Evolutionary conservation across 2,888 invertebrate genomes (phyloP).

Genomic region (Ectobius pallidus): DNA sequence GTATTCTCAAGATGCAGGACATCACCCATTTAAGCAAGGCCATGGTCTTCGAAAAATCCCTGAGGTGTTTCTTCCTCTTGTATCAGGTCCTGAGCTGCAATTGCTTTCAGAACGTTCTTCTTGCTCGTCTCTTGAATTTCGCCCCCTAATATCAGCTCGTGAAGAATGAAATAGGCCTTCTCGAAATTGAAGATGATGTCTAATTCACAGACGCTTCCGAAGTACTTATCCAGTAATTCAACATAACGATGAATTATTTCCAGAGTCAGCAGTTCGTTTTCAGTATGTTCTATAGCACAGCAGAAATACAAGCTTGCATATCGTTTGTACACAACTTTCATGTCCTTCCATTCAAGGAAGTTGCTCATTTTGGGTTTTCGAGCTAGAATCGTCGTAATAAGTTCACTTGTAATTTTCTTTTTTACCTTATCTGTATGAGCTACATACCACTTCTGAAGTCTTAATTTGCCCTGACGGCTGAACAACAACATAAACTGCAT

Average conservation of each 20-base stretch:
- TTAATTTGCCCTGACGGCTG: slow-evolving; percentile 97
- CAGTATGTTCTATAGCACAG: slow-evolving; percentile 97
- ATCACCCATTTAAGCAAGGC: too few species aligned
- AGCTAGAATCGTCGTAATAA: slow-evolving; percentile 92
- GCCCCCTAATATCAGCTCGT: slow-evolving; percentile 95
- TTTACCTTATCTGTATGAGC: slow-evolving; percentile 97
- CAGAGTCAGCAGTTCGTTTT: slow-evolving; percentile 94
- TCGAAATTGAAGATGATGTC: slow-evolving; percentile 99
- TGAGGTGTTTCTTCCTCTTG: too few species aligned
- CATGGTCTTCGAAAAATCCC: too few species aligned
- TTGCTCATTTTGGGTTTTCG: slow-evolving; percentile 99
- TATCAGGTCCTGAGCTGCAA: slow-evolving; percentile 97
- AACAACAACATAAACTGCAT: slow-evolving; percentile 99
- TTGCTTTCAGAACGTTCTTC: slow-evolving; percentile 98
- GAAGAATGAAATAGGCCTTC: slow-evolving; percentile 98
- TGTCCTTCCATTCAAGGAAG: slow-evolving; percentile 98
- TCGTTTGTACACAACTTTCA: slow-evolving; percentile 98
- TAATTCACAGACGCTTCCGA: slow-evolving; percentile 98
- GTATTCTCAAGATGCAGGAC: too few species aligned
- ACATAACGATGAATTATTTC: slow-evolving; percentile 99
- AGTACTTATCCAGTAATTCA: slow-evolving; percentile 98
- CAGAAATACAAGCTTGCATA: slow-evolving; percentile 99
- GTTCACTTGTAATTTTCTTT: slow-evolving; percentile 95
- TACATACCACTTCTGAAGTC: slow-evolving; percentile 98
- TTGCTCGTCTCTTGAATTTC: slow-evolving; percentile 99